Conservation (phyloP, 2,888 invertebrate species). For the Palloptera scutellata region DNA sequence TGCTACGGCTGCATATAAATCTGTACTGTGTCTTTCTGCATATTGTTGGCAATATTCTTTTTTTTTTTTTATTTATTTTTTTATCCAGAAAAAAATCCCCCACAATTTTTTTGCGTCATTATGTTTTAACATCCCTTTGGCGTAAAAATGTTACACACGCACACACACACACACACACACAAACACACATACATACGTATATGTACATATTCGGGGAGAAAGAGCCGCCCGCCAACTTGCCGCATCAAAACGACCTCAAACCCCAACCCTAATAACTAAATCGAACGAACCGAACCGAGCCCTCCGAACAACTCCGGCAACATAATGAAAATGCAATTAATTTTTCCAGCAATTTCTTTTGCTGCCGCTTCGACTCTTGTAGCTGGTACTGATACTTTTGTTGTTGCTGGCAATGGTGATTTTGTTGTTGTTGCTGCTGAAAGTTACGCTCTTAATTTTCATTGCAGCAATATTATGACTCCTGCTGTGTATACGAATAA, state of each 20-base stretch:
- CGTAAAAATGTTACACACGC: conserved; percentile 10
- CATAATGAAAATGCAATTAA: conserved; percentile 65
- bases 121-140: conserved; percentile 5
- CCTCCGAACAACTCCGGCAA: conserved; percentile 42
- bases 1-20: conserved; percentile 4
- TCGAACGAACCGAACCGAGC: conserved; percentile 31
- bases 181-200: neutral
- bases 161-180: conserved; percentile 1
- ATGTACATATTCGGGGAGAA: neutral
- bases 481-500: conserved; percentile 14
- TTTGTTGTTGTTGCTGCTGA: conserved; percentile 31
- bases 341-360: conserved; percentile 58
- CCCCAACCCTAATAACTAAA: neutral
- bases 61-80: neutral
- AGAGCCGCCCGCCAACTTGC: conserved; percentile 14
- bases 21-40: conserved; percentile 3
- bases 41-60: conserved; percentile 8
- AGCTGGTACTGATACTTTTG: conserved; percentile 30
- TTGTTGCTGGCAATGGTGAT: conserved; percentile 28
- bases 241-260: conserved; percentile 32
- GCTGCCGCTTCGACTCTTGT: conserved; percentile 13
- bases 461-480: conserved; percentile 38
- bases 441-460: conserved; percentile 34
- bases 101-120: conserved; percentile 13
- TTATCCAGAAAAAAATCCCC: too few relatives aligned